Conservation (phyloP, 1,140 invertebrate genomes). For the Acyrthosiphon pisum region DNA sequence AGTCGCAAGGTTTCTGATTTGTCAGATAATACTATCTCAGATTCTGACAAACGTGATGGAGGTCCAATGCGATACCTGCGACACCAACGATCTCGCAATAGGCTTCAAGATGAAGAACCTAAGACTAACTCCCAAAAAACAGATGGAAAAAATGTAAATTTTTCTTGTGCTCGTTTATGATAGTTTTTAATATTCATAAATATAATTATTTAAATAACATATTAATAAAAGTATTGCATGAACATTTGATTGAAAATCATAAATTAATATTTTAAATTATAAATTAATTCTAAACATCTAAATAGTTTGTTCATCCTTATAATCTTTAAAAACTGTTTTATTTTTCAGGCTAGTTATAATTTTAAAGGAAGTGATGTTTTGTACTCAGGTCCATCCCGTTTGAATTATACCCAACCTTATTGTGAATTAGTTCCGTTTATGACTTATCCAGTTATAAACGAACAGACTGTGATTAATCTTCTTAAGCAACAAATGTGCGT, state of each 20-base stretch:
- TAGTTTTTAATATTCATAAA: not conserved
- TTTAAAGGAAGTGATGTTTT: constrained; percentile 56
- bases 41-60: constrained; percentile 50
- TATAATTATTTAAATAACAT: not conserved
- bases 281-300: not conserved
- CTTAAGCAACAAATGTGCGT: constrained; percentile 55
- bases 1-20: constrained; percentile 35
- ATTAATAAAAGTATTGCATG: constrained; percentile 29
- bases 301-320: not conserved
- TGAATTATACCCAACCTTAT: constrained; percentile 55
- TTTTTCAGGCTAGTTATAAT: constrained; percentile 52
- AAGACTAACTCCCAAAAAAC: constrained; percentile 6
- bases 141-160: constrained; percentile 51
- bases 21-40: constrained; percentile 26
- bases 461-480: constrained; percentile 57
- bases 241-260: not conserved
- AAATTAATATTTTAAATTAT: not conserved
- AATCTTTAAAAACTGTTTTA: constrained; percentile 12
- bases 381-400: constrained; percentile 45
- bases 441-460: constrained; percentile 54
- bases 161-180: not conserved
- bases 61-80: constrained; percentile 41
- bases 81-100: constrained; percentile 48
- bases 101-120: constrained; percentile 43
- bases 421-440: constrained; percentile 53